Evolutionary conservation across 2,797 vertebrate species (phyloP).

Genomic region (Gallirallus australis): DNA sequence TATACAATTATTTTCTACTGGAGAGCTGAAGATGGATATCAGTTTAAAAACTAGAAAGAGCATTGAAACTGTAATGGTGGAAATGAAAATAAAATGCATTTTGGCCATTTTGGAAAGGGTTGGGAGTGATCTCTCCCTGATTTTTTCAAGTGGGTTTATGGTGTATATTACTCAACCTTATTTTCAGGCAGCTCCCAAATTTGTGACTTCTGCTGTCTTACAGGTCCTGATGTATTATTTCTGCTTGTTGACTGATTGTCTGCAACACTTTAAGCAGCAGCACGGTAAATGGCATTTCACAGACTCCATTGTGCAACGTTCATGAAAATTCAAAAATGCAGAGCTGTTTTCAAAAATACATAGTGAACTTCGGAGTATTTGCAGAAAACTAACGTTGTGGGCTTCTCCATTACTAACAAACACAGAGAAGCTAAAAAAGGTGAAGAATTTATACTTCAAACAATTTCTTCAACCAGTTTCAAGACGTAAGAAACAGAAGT

Average conservation of each 20-base stretch:
- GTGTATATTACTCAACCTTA: not conserved
- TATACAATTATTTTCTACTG: not conserved
- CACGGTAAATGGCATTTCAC: not conserved
- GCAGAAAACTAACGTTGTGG: not conserved
- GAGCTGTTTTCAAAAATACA: not conserved
- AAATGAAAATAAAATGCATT: not conserved
- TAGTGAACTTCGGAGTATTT: not conserved
- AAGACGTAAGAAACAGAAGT: not conserved
- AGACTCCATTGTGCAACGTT: not conserved
- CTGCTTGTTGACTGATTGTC: not conserved
- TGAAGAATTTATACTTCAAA: not conserved
- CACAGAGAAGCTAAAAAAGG: not conserved
- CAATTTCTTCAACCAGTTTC: not conserved
- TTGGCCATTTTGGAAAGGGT: not conserved
- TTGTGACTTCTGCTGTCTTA: not conserved
- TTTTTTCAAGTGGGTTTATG: not conserved
- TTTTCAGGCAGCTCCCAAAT: not conserved
- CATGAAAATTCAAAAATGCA: not conserved
- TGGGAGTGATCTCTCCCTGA: not conserved
- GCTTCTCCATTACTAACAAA: not conserved
- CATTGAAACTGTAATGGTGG: not conserved
- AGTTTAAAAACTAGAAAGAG: not conserved
- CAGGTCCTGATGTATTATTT: not conserved
- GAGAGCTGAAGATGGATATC: not conserved
- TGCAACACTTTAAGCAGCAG: not conserved